A percentile compares a stretch with the other conserved stretches of the same genome.
These are phyloP conservation scores for Battus philenor DNA, from an alignment of 1,140 invertebrate species.

Conservation along the genomic window DNA sequence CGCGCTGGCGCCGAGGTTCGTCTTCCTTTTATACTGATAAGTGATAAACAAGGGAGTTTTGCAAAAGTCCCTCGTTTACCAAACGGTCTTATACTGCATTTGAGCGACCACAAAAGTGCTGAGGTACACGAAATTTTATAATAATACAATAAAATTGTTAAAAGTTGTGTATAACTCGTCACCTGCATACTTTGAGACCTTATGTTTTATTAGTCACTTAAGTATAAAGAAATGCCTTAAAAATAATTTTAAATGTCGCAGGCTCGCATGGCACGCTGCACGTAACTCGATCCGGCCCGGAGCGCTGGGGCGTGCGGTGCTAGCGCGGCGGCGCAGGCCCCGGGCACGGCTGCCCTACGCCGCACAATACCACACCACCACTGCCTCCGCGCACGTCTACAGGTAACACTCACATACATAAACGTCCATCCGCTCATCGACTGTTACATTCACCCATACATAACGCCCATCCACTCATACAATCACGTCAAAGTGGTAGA, in stretches of 20 bases:
- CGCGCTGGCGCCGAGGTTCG: slow-evolving; percentile 89
- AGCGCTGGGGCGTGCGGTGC: slow-evolving; percentile 58
- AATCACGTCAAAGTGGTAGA: too few relatives aligned
- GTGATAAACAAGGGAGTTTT: too few relatives aligned
- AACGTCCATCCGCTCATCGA: too few relatives aligned
- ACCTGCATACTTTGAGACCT: too few relatives aligned
- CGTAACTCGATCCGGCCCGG: slow-evolving; percentile 60
- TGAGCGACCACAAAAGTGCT: not conserved
- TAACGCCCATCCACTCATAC: too few relatives aligned
- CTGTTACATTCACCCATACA: too few relatives aligned
- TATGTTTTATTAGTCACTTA: too few relatives aligned
- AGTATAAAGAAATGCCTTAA: too few relatives aligned
- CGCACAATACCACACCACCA: slow-evolving; percentile 67
- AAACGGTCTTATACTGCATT: not conserved
- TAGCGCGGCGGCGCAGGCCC: slow-evolving; percentile 44
- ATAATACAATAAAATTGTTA: not conserved
- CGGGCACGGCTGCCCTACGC: slow-evolving; percentile 56
- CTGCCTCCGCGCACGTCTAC: slow-evolving; percentile 67
- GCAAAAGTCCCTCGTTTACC: too few relatives aligned
- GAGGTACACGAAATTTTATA: not conserved
- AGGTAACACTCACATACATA: slow-evolving; percentile 38
- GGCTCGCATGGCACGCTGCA: slow-evolving; percentile 55
- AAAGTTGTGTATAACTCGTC: not conserved
- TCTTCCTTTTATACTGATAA: too few relatives aligned
- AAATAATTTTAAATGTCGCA: too few relatives aligned